phyloP scores from a whole-genome alignment of 2,888 invertebrate genomes.

The Caenorhabditis panamensis region DNA sequence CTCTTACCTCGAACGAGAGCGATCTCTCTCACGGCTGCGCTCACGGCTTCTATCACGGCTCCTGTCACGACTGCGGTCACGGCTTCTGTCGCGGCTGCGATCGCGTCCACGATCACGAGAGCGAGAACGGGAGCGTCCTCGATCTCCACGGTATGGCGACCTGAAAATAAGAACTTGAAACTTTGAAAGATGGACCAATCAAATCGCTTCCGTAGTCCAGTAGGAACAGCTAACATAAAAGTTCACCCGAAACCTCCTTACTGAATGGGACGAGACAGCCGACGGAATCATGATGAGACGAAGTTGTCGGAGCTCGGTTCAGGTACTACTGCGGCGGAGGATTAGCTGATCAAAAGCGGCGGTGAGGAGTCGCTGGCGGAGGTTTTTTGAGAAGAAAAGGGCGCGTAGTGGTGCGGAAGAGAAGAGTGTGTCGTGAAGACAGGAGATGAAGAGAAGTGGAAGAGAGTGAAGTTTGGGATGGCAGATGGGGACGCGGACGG shows the following conservation, averaged over 20 bases:
- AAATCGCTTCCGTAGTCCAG: conserved; percentile 7
- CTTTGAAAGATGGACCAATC: not conserved
- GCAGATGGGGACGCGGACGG: conserved; percentile 67
- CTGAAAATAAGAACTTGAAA: conserved; percentile 23
- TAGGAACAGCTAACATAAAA: conserved; percentile 41
- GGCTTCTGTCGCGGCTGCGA: conserved; percentile 54
- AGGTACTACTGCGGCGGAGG: conserved; percentile 50
- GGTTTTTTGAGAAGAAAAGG: conserved; percentile 51
- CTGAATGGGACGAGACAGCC: conserved; percentile 48
- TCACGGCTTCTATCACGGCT: conserved; percentile 56
- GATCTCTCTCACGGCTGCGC: conserved; percentile 51
- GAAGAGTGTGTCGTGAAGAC: conserved; percentile 56
- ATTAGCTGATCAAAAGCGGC: conserved; percentile 49
- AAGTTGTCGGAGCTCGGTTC: conserved; percentile 37
- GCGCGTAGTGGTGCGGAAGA: conserved; percentile 50
- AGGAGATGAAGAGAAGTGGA: conserved; percentile 61
- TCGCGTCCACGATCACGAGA: conserved; percentile 64
- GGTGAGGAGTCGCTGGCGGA: conserved; percentile 35
- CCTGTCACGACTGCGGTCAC: conserved; percentile 51
- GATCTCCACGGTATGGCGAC: conserved; percentile 61
- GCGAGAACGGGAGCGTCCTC: conserved; percentile 59
- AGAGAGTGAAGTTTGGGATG: conserved; percentile 60
- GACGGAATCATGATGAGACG: conserved; percentile 52
- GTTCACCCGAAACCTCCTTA: conserved; percentile 44
- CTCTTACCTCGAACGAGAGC: conserved; percentile 61